A percentile compares a stretch with the other conserved stretches of the same genome.
Conservation (phyloP, 2,797 vertebrate species). For the Labeo calbasu region DNA sequence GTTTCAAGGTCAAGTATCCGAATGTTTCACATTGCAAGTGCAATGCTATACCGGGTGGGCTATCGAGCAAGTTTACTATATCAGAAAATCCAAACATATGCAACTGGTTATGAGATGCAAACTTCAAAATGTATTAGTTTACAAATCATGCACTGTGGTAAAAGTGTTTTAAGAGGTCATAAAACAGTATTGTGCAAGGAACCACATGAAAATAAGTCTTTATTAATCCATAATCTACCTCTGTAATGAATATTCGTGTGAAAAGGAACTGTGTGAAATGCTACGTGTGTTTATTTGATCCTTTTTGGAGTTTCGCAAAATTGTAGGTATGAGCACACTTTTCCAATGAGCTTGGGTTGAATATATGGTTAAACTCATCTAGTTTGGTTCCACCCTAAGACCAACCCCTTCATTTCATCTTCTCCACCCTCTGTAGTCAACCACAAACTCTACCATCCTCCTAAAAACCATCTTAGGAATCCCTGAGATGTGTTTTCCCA, state of each 20-base stretch:
- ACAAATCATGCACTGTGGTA: neutral
- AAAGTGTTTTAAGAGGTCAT: neutral
- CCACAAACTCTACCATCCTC: constrained; percentile 25
- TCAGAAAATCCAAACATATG: neutral
- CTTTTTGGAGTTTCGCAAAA: neutral
- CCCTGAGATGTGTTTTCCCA: constrained; percentile 22
- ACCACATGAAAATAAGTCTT: neutral
- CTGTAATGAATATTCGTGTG: neutral
- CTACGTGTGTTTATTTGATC: neutral
- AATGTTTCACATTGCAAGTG: neutral
- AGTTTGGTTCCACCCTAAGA: constrained; percentile 22
- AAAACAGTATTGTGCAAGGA: neutral
- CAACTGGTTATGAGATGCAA: neutral
- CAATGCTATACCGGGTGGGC: neutral
- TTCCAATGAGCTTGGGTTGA: neutral
- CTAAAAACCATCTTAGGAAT: constrained; percentile 26
- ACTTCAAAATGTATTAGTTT: neutral
- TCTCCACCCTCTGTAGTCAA: constrained; percentile 3
- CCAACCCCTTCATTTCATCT: constrained; percentile 15
- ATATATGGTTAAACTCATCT: neutral
- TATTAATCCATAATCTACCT: neutral
- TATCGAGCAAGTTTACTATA: neutral
- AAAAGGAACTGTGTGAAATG: neutral
- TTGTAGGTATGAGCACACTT: neutral
- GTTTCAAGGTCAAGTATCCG: neutral